Base-by-base conservation (phyloP, 2,888 invertebrate genomes). In the Meteorus colon region DNA sequence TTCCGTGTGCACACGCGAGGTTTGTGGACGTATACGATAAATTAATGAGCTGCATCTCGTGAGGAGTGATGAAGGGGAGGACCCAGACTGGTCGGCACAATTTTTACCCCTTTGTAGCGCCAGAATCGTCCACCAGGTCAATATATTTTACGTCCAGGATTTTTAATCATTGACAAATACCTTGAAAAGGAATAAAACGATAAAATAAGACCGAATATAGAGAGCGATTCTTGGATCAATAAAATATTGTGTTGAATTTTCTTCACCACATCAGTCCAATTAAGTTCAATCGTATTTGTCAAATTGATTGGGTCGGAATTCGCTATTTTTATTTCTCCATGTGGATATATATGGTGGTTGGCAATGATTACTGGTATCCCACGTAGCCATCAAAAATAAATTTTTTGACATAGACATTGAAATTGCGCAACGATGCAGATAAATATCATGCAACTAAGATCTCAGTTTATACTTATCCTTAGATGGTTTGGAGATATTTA, bases 1-100 rank as follows among this genome's bases (percentile, higher is more conserved):
- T 73, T 60, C 70, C 69, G 70, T 59, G 67, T 74, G 10, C 73
- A 77, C 80, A 78, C 80, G 78, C 80, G 71, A 80, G 77, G 48
- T 63, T 62, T 69, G 72, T 45, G 74, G 66, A 48, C 74, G 73
- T 71, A 77, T 68, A 71, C 78, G 34, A 78, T 80, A 77, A 80
- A 80, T 80, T 77, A 74, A 74, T 74, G 74, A 67, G 70, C 51
- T 48, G 29, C 41, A 75, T 70, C 71, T 71, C 51, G 8, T 19
- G 16, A 41, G 19, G 37, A 62, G 66, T 63, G 14, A 27, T 6
- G 41, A 34, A 69, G 29, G 37, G 67, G 76, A 51, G 63, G 75
- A 77, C 73, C 37, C 41, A 51, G 59, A 31, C 34, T 41, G 62
- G 73, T 63, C 60, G 37, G 66, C 12, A 12, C 41, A 2, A 41